Base-by-base conservation (phyloP, 2,888 invertebrate genomes). In the Oeneis ivallda region DNA sequence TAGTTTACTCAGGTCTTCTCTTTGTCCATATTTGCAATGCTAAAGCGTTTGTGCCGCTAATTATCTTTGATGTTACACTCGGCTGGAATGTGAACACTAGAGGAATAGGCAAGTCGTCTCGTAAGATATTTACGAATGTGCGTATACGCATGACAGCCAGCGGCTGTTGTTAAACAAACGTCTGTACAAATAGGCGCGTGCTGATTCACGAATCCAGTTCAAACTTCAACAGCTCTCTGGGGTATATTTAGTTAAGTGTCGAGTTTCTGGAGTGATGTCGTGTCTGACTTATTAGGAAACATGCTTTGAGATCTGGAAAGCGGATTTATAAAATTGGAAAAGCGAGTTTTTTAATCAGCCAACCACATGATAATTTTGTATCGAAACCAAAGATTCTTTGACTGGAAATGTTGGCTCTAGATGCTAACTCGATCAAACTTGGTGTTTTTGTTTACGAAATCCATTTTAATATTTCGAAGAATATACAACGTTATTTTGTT, bases 231-330 rank as follows among this genome's bases (percentile, higher is more conserved):
- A 52, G 57, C 39, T 62, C 62, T 62, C 62, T 15, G 9, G n/a
- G 52, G 69, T 69, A 64, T 69, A 66, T 70, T 68, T 66, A 65
- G 68, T 66, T 66, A 56, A 59, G 66, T 66, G 61, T 70, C 68
- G 63, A 52, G 62, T 70, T 70, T 54, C 70, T 50, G 50, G 41
- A 47, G 67, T 65, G 64, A 57, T 61, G 65, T 61, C 62, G 64
- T 39, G 45, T 19, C 62, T 59, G 54, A 61, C 56, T 60, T 37
- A 39, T 65, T 60, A 47, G 62, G 45, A 34, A 58, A 58, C 58
- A 47, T 47, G 57, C 32, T 26, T 57, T 15, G 43, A 43, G 32
- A 43, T 43, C 43, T 54, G 26, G 43, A 43, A 26, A 43, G 41
- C 13, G 56, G 13, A 60, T 17, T 19, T 39, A 50, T 60, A 39